A percentile compares a stretch with the other conserved stretches of the same genome.
phyloP scores from a whole-genome alignment of 1,140 invertebrate species.

The Zaprionus africanus region DNA sequence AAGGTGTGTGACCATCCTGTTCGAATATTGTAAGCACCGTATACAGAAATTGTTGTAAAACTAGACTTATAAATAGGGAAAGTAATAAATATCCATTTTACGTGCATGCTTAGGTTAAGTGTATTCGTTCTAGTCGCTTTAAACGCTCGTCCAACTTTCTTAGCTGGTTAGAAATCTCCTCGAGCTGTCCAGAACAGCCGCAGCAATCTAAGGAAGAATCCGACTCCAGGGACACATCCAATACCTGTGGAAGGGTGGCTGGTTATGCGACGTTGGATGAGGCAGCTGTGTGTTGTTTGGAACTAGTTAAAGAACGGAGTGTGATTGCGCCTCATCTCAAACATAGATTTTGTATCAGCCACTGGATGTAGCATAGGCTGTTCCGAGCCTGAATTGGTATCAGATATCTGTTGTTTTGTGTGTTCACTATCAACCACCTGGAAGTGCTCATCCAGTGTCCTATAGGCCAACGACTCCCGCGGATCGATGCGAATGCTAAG shows the following conservation, averaged over 20 bases:
- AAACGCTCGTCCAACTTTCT: slow-evolving; percentile 54
- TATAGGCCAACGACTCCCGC: slow-evolving; percentile 64
- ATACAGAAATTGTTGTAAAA: slow-evolving; percentile 3
- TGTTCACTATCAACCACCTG: slow-evolving; percentile 80
- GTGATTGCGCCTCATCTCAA: slow-evolving; percentile 32
- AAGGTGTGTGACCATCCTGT: not conserved
- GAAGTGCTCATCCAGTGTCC: slow-evolving; percentile 66
- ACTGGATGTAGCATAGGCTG: not conserved
- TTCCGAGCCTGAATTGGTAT: not conserved
- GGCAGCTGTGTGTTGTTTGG: slow-evolving; percentile 13
- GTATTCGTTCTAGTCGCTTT: slow-evolving; percentile 55
- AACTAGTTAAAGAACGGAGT: slow-evolving; percentile 44
- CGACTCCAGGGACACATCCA: slow-evolving; percentile 67
- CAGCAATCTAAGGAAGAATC: slow-evolving; percentile 52
- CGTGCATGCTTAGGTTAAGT: slow-evolving; percentile 26
- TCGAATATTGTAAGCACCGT: slow-evolving; percentile 5
- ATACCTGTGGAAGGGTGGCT: slow-evolving; percentile 62
- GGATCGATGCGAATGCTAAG: slow-evolving; percentile 76
- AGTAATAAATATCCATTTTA: not conserved
- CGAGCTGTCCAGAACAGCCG: slow-evolving; percentile 53
- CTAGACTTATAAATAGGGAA: slow-evolving; percentile 10
- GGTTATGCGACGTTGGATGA: slow-evolving; percentile 32
- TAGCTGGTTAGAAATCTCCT: slow-evolving; percentile 47
- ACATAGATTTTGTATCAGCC: slow-evolving; percentile 1
- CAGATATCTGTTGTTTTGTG: slow-evolving; percentile 42